Evolutionary conservation across 1,140 invertebrate species (phyloP), one percentile per base, ranked within the genome.

Genomic region (Drosophila neocordata): DNA sequence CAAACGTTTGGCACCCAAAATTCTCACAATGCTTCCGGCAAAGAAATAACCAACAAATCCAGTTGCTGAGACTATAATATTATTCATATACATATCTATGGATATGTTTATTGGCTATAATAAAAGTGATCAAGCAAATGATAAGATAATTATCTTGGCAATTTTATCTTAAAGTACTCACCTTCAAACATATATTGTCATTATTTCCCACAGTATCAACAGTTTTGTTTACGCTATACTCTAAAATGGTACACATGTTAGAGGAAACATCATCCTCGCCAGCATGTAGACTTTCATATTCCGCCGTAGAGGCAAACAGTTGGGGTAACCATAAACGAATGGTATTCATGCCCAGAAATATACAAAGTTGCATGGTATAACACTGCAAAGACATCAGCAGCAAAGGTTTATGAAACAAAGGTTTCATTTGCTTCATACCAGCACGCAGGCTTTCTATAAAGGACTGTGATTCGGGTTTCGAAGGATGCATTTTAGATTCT

Each of bases 41-140:
- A 80, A 58, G 6, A 92, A 89, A 64, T 93, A 94, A 0, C 93
- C 92, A 4, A 93, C 79, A 7, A 93, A 82, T 1, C 92, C 93
- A 0, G 92, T 90, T 0, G 91, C 89, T 0, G 93, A 93, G 0
- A 94, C 93, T 2, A 93, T 91, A 0, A 93, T 92, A 48, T 93
- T 93, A 79, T 94, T 93, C 1, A 92, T 81, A 65, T 94, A 94
- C 31, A 93, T 93, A 24, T 92, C 83, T 88, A 93, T 92, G 44
- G 93, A 92, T n/a, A 91, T 74, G 5, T 55, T 51, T 34, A 72
- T 73, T 15, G 72, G 69, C 89, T 90, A 62, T 6, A 31, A 31
- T 31, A 5, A 8, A 24, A 24, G 22, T 24, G 4, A 24, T 24
- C 22, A 24, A 24, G 22, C 53, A 18, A 15, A 4, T 24, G 9